phyloP scores from a whole-genome alignment of 1,140 invertebrate genomes.

The Drosophila arawakana region DNA sequence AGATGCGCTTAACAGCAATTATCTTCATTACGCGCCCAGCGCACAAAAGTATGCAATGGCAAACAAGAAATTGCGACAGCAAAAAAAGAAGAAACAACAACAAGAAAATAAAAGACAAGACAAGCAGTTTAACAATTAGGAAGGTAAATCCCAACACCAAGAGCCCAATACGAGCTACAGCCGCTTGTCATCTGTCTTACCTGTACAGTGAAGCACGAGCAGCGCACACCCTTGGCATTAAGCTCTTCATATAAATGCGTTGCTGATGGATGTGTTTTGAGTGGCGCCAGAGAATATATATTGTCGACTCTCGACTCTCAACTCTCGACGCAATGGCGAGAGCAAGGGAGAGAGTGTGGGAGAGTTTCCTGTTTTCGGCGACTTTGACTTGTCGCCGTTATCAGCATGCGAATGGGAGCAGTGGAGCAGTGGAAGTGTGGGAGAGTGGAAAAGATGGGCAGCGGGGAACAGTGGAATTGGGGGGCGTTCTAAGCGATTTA shows the following conservation, averaged over 20 bases:
- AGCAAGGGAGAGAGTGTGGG: neutral
- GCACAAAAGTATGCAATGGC: constrained; percentile 69
- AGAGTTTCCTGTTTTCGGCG: constrained; percentile 71
- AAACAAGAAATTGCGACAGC: constrained; percentile 45
- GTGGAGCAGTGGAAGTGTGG: neutral
- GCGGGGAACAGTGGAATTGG: neutral
- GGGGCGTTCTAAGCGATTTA: constrained; percentile 71
- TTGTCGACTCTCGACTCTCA: constrained; percentile 39
- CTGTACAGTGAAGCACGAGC: neutral
- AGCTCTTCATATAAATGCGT: constrained; percentile 65
- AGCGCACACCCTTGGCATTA: constrained; percentile 27
- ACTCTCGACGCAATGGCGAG: constrained; percentile 16
- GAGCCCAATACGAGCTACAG: neutral
- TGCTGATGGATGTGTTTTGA: constrained; percentile 77
- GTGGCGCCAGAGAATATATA: constrained; percentile 62
- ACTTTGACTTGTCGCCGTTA: constrained; percentile 68
- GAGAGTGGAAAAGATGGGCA: neutral
- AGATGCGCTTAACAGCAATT: constrained; percentile 80
- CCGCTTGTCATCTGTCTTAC: constrained; percentile 7
- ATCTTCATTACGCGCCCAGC: constrained; percentile 76
- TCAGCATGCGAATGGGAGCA: constrained; percentile 18
- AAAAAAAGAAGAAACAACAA: constrained; percentile 14
- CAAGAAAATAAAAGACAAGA: constrained; percentile 30
- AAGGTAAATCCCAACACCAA: constrained; percentile 1
- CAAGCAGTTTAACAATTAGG: constrained; percentile 63